Conservation (phyloP, 30 jellyfish, hydroid and myxozoan species). For the Chrysaora quinquecirrha region DNA sequence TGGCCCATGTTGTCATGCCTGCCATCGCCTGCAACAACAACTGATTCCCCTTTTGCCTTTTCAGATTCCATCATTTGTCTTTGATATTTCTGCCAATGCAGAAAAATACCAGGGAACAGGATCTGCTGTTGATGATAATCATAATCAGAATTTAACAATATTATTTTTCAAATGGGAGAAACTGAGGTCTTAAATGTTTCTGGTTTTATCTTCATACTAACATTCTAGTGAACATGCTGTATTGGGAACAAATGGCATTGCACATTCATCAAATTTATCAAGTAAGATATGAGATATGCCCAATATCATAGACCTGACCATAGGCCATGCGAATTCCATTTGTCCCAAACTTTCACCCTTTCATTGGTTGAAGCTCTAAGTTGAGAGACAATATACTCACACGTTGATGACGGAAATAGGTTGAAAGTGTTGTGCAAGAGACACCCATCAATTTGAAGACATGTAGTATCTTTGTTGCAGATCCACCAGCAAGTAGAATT, state of each 20-base stretch:
- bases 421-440: conserved; percentile 33
- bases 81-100: background rate
- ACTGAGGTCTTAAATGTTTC: background rate
- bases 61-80: no score
- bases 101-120: background rate
- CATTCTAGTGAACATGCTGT: background rate
- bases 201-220: background rate
- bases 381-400: conserved; percentile 3
- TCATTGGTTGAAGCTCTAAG: background rate
- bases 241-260: no score
- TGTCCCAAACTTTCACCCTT: no score
- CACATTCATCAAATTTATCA: no score
- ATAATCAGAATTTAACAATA: no score
- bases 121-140: no score
- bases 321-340: no score
- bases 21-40: conserved; percentile 8
- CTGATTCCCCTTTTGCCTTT: background rate
- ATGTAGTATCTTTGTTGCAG: conserved; percentile 23
- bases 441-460: conserved; percentile 26
- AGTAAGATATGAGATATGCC: no score
- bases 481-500: conserved; percentile 28
- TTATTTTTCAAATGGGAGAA: background rate
- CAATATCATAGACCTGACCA: no score
- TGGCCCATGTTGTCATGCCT: conserved; percentile 26
- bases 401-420: conserved; percentile 20